These are phyloP conservation scores for Achatina immaculata DNA, from an alignment of 1,140 invertebrate species.

Conservation along the genomic window DNA sequence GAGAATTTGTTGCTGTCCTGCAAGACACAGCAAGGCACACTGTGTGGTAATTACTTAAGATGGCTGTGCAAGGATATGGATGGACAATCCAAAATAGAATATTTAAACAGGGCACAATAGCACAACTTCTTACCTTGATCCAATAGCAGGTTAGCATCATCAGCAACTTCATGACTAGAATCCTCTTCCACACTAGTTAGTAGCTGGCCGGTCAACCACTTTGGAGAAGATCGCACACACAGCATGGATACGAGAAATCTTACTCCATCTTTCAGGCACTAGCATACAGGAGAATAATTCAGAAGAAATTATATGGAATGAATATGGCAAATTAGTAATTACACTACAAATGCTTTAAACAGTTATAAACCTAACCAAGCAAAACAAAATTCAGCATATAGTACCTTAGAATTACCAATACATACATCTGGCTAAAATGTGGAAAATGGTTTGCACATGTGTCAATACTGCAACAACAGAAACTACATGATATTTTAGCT, in stretches of 20 bases:
- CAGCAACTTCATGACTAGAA: background rate
- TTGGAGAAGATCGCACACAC: conserved; percentile 1
- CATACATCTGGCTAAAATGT: background rate
- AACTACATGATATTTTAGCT: no score
- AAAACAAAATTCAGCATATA: background rate
- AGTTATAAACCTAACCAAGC: background rate
- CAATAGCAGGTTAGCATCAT: conserved; percentile 29
- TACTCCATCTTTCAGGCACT: conserved; percentile 49
- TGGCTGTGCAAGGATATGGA: no score
- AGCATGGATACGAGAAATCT: conserved; percentile 40
- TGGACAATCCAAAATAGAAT: no score
- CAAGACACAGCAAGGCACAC: no score
- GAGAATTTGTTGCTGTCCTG: no score
- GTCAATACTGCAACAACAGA: no score
- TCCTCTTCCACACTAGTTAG: background rate
- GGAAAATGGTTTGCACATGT: background rate
- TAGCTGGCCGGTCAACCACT: background rate
- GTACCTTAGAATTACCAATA: background rate
- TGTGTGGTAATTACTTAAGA: no score
- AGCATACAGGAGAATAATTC: background rate
- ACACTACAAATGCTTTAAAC: background rate
- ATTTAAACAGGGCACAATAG: no score
- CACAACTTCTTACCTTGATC: conserved; percentile 21
- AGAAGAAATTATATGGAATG: background rate
- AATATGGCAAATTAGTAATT: background rate